Conservation (phyloP, 2,113 vertebrate species). For the Platysteira castanea region DNA sequence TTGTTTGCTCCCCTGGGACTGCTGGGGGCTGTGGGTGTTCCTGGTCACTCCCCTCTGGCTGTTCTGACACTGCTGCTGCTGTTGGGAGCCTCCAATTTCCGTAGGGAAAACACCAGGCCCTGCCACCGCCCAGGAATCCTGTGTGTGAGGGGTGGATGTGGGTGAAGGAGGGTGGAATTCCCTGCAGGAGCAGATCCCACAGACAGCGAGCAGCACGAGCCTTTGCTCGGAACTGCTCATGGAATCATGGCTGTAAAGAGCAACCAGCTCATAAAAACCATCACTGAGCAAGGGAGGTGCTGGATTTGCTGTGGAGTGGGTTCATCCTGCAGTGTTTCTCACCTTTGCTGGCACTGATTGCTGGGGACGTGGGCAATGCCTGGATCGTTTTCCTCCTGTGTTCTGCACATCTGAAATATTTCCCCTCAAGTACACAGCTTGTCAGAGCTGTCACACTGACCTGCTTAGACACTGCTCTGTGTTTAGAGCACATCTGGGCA, state of each 20-base stretch:
- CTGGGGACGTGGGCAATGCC: rapidly evolving
- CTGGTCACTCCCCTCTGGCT: not conserved
- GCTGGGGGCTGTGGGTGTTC: not conserved
- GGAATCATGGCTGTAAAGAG: not conserved
- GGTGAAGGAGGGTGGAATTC: not conserved
- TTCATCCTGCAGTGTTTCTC: not conserved
- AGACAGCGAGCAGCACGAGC: not conserved
- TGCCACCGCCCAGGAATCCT: not conserved
- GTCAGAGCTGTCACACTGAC: not conserved
- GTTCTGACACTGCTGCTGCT: not conserved
- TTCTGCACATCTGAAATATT: not conserved
- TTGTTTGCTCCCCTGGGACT: not conserved
- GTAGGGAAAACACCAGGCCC: not conserved
- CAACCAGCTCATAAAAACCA: rapidly evolving
- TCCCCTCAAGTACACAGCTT: not conserved
- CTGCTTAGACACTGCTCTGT: not conserved
- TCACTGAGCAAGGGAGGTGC: not conserved
- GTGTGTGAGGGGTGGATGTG: not conserved
- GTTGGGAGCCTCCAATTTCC: not conserved
- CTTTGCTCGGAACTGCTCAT: not conserved
- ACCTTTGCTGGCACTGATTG: not conserved
- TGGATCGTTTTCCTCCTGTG: rapidly evolving
- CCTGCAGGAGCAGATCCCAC: not conserved
- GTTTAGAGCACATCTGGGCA: not conserved
- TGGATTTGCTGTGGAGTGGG: not conserved